Evolutionary conservation across 2,113 vertebrate species (phyloP).

Genomic region (Sinocyclocheilus maitianheensis): DNA sequence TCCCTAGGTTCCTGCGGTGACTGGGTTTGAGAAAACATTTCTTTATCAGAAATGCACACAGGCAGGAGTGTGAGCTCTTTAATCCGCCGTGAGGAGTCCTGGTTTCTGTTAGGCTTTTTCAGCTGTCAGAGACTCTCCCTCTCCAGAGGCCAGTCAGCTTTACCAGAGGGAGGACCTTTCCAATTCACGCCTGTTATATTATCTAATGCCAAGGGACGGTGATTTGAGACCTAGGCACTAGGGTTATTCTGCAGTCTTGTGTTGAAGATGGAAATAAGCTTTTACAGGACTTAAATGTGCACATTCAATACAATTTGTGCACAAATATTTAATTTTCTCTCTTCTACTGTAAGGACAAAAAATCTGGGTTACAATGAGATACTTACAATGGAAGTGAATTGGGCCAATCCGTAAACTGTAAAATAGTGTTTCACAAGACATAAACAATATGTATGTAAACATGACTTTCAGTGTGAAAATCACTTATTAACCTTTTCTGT

Average conservation of each 20-base stretch:
- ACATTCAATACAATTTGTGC: neutral
- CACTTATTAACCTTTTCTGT: neutral
- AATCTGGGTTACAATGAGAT: neutral
- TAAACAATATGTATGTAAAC: neutral
- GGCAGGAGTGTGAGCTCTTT: constrained; percentile 44
- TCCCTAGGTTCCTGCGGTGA: constrained; percentile 14
- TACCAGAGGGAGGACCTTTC: constrained; percentile 34
- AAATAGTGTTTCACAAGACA: neutral
- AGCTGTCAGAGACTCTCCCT: constrained; percentile 33
- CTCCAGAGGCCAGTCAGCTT: constrained; percentile 33
- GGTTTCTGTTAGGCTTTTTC: constrained; percentile 43
- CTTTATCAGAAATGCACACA: constrained; percentile 31
- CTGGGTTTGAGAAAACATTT: constrained; percentile 17
- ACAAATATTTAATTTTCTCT: neutral
- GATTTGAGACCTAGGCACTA: constrained; percentile 30
- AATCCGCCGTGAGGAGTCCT: constrained; percentile 29
- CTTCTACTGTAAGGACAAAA: neutral
- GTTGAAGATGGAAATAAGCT: neutral
- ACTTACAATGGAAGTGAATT: neutral
- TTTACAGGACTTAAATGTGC: neutral
- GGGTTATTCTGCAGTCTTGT: neutral
- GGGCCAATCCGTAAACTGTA: neutral
- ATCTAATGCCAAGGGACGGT: constrained; percentile 13
- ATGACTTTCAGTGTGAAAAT: neutral
- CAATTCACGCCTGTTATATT: constrained; percentile 48